Evolutionary conservation across 2,797 vertebrate genomes (phyloP).

Genomic region (Lepidocolaptes lacrymiger): DNA sequence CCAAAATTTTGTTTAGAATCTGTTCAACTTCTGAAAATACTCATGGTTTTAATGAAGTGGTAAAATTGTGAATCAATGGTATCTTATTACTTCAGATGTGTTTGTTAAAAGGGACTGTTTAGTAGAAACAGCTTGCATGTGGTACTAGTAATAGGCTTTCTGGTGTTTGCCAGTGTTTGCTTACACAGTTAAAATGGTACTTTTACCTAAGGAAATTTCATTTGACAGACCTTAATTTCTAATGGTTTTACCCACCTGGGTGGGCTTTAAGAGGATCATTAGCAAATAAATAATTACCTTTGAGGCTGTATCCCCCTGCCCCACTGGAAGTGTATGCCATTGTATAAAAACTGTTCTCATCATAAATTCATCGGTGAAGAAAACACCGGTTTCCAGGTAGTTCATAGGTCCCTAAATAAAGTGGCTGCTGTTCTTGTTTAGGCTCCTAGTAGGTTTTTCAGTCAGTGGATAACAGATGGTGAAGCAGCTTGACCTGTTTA

Average conservation of each 20-base stretch:
- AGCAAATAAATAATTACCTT: background rate
- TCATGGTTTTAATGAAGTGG: background rate
- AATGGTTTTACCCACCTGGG: background rate
- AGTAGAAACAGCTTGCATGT: background rate
- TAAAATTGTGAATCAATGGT: background rate
- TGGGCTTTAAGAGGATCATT: background rate
- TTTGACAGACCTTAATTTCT: background rate
- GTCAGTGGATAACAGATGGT: background rate
- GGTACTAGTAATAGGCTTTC: background rate
- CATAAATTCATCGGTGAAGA: background rate
- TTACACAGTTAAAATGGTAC: background rate
- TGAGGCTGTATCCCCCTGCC: background rate
- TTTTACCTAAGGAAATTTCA: background rate
- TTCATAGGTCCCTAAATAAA: background rate
- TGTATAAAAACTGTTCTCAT: background rate
- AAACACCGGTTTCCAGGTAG: background rate
- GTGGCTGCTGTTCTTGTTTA: background rate
- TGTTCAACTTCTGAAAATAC: background rate
- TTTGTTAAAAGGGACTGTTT: background rate
- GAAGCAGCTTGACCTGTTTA: conserved; percentile 3
- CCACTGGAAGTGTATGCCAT: background rate
- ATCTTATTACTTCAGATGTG: background rate
- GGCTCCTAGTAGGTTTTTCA: background rate
- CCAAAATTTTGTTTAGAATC: background rate
- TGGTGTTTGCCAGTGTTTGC: background rate